phyloP scores from a whole-genome alignment of 1,140 invertebrate genomes.

The Anagrus nilaparvatae region DNA sequence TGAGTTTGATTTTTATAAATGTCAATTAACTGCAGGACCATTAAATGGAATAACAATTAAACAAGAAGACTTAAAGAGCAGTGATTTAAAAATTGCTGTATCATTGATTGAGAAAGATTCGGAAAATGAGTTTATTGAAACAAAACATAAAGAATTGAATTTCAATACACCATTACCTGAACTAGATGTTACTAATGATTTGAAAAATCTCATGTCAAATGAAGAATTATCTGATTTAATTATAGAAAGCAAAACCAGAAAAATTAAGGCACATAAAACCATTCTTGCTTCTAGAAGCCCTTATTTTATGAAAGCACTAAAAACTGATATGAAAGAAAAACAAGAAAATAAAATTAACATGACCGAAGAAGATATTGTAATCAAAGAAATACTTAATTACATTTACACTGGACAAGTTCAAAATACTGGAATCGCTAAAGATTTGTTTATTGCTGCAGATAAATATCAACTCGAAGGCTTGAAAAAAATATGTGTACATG shows the following conservation, averaged over 20 bases:
- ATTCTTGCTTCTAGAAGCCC: neutral
- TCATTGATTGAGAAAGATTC: too few relatives aligned
- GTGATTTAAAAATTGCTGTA: too few relatives aligned
- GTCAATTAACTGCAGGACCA: too few relatives aligned
- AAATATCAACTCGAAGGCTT: neutral
- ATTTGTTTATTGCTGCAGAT: slow-evolving; percentile 4
- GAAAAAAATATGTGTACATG: neutral
- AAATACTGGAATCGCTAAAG: neutral
- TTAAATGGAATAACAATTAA: too few relatives aligned
- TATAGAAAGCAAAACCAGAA: neutral
- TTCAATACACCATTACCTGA: too few relatives aligned
- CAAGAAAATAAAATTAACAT: neutral
- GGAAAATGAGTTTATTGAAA: too few relatives aligned
- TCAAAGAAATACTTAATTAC: neutral
- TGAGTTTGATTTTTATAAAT: too few relatives aligned
- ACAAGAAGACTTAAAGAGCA: too few relatives aligned
- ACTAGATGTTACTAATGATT: slow-evolving; percentile 2
- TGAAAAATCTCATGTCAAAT: neutral
- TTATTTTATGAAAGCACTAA: neutral
- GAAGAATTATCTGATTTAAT: neutral
- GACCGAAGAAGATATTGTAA: neutral
- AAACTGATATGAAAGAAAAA: slow-evolving; percentile 2
- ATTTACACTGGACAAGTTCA: slow-evolving; percentile 1
- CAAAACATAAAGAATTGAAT: too few relatives aligned
- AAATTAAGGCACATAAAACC: slow-evolving; percentile 1